These are phyloP conservation scores for Drosophila saltans DNA, from an alignment of 1,140 invertebrate genomes.

Conservation along the genomic window DNA sequence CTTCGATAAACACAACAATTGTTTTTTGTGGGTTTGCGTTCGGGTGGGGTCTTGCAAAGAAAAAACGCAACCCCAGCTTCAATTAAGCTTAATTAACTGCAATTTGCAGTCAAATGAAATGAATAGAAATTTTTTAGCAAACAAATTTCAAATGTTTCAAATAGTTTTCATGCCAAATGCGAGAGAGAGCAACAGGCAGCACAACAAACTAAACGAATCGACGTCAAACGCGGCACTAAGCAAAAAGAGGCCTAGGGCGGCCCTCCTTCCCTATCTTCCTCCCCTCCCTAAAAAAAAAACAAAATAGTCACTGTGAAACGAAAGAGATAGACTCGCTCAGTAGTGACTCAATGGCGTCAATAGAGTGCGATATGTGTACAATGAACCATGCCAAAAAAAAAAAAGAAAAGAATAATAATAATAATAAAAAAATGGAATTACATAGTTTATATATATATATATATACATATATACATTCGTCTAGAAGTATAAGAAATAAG, in stretches of 20 bases:
- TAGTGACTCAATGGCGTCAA: constrained; percentile 31
- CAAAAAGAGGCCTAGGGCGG: constrained; percentile 54
- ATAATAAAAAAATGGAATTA: constrained; percentile 8
- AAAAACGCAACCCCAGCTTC: constrained; percentile 40
- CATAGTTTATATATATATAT: constrained; percentile 1
- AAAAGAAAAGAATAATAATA: constrained; percentile 30
- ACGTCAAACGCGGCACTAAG: constrained; percentile 54
- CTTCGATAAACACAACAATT: constrained; percentile 28
- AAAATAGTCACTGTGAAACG: constrained; percentile 26
- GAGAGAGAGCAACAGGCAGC: constrained; percentile 8
- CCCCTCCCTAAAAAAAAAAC: constrained; percentile 37
- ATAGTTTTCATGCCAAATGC: background rate
- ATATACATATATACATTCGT: background rate
- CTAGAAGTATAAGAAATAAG: background rate
- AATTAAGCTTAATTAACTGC: constrained; percentile 75
- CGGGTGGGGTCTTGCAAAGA: constrained; percentile 27
- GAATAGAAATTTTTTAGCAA: constrained; percentile 32
- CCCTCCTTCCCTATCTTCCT: constrained; percentile 1
- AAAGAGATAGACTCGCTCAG: constrained; percentile 26
- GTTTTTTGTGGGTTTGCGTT: constrained; percentile 14
- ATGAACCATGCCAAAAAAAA: constrained; percentile 75
- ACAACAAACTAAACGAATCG: constrained; percentile 59
- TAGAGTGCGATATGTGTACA: constrained; percentile 58
- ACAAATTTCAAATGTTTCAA: constrained; percentile 17
- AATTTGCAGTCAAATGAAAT: constrained; percentile 53